Evolutionary conservation across 35 echinoderm and acorn worm species (phyloP), one percentile per base, ranked within the genome.

Genomic region (Lytechinus pictus): DNA sequence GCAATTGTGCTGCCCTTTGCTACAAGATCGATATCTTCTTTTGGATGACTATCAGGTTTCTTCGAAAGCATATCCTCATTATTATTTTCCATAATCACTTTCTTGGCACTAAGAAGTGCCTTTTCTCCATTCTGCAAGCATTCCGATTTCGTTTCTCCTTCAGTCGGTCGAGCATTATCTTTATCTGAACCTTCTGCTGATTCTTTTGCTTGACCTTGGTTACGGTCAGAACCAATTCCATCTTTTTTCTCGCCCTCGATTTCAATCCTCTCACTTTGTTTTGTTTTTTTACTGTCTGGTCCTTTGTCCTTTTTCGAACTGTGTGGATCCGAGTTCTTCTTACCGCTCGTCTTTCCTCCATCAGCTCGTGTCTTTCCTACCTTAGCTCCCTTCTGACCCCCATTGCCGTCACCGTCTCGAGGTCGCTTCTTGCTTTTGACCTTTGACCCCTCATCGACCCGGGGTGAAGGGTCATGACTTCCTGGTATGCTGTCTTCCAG

Each of bases 401-500:
- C 57, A n/a, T 19, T 16, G 56, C 52, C 53, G 14, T 96, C 92
- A 71, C 33, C 44, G 61, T 6, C 27, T 44, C 86, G 56, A 86
- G 96, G 28, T 94, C 92, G 61, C 96, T 96, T 96, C 92, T 86
- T 86, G 54, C 96, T 95, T 19, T 94, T 86, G 66, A 51, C 86
- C 86, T 87, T 96, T 10, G 57, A 24, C 96, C 96, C 97, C 53
- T 91, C 87, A 53, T 97, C 95, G 51, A 90, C 90, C 87, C 94
- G 87, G 79, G 89, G 28, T 57, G 61, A 56, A 55, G 71, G 53
- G 51, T 86, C 90, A 21, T 60, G 56, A n/a, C 94, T 94, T 66
- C 94, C 54, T n/a, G 89, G 54, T 33, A 96, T 94, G 87, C 96
- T 95, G 53, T 99, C 98, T 54, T 99, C 98, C 11, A 99, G 90